These are phyloP conservation scores for Lydus trimaculatus DNA, from an alignment of 2,888 invertebrate species.

Conservation along the genomic window DNA sequence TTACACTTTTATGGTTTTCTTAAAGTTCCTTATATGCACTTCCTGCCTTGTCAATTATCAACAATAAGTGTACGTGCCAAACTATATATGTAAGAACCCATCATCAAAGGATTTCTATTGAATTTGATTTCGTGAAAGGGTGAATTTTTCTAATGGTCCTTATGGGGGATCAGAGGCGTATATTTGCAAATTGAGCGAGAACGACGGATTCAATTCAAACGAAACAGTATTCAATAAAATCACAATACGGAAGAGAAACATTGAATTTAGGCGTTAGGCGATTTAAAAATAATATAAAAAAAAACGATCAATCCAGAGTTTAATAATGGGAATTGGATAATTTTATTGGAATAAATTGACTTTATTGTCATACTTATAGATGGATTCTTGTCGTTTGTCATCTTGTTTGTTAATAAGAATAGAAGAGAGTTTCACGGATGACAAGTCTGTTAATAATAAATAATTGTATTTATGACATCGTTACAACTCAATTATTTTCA, in stretches of 20 bases:
- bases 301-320: background rate
- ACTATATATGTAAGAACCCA: background rate
- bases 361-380: background rate
- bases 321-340: background rate
- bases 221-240: constrained; percentile 9
- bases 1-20: constrained; percentile 33
- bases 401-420: background rate
- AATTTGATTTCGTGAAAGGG: constrained; percentile 34
- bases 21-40: constrained; percentile 38
- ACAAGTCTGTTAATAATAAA: constrained; percentile 3
- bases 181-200: constrained; percentile 17
- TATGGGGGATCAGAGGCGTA: background rate
- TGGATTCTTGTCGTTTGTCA: background rate
- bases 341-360: background rate
- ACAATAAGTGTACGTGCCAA: constrained; percentile 19
- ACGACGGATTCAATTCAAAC: constrained; percentile 9
- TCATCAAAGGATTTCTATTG: constrained; percentile 27
- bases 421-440: background rate
- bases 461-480: constrained; percentile 26
- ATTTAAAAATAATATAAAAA: background rate
- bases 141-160: constrained; percentile 37
- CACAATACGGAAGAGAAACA: constrained; percentile 4
- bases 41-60: constrained; percentile 52
- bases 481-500: constrained; percentile 32
- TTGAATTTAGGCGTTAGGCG: background rate